Percentiles rank a stretch among this genome's conserved stretches.
Conservation (phyloP, 2,797 vertebrate genomes). For the Cryptoprocta ferox region DNA sequence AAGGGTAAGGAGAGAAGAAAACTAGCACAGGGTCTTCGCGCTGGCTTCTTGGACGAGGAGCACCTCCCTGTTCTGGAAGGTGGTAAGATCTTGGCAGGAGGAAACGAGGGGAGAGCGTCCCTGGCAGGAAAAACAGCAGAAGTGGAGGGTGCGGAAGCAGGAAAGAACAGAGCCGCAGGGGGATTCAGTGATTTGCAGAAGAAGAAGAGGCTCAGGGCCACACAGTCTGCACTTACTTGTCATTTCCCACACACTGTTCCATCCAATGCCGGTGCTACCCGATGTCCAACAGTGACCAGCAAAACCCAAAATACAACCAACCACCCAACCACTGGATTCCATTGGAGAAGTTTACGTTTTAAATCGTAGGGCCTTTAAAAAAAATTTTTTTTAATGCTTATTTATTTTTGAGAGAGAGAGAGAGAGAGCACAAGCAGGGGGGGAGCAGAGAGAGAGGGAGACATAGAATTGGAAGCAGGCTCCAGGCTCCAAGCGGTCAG, state of each 20-base stretch:
- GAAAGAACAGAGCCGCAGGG: background rate
- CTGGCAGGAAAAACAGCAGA: background rate
- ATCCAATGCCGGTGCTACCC: fast-evolving
- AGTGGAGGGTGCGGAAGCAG: background rate
- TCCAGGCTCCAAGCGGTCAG: too few species aligned
- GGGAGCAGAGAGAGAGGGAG: too few species aligned
- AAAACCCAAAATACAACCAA: background rate
- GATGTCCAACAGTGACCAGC: background rate
- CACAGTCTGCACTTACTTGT: background rate
- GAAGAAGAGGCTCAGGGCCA: background rate
- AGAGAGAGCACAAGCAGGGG: too few species aligned
- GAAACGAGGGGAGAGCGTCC: too few species aligned
- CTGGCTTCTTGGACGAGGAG: background rate
- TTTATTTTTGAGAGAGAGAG: too few species aligned
- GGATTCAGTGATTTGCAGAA: fast-evolving
- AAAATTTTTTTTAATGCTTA: too few species aligned
- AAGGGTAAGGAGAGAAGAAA: background rate
- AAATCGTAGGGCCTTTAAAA: background rate
- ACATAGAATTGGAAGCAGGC: too few species aligned
- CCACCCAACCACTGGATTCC: background rate
- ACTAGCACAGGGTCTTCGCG: too few species aligned
- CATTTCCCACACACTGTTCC: fast-evolving
- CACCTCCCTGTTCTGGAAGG: background rate
- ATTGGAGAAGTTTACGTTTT: background rate
- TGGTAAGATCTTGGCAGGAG: background rate